These are phyloP conservation scores for Hyperoodon ampullatus DNA, from an alignment of 2,113 vertebrate genomes.

Conservation along the genomic window DNA sequence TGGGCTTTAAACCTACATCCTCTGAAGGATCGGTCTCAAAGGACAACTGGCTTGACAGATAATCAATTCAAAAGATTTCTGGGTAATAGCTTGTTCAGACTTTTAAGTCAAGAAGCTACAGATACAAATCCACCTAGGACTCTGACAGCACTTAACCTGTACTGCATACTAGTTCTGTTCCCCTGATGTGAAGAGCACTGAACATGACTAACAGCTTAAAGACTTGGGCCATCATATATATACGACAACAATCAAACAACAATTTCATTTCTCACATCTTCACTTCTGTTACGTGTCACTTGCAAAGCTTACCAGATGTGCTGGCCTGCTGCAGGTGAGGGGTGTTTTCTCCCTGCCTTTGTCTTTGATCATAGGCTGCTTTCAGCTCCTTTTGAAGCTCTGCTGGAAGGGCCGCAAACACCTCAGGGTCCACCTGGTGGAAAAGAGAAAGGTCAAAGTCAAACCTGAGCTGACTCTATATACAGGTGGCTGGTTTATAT, in stretches of 20 bases:
- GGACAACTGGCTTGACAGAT: not conserved
- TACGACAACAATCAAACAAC: rapidly evolving
- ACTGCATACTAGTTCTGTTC: rapidly evolving
- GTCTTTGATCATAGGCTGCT: slow-evolving; percentile 91
- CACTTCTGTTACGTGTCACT: rapidly evolving
- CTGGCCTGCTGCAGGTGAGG: slow-evolving; percentile 80
- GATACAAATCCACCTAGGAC: not conserved
- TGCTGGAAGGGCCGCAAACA: slow-evolving; percentile 95
- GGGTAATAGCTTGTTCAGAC: not conserved
- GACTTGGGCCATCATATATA: not conserved
- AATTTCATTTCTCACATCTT: too few relatives aligned
- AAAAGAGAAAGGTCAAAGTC: not conserved
- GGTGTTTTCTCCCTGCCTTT: slow-evolving; percentile 82
- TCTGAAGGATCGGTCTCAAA: not conserved
- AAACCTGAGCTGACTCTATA: not conserved
- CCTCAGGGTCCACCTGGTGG: slow-evolving; percentile 95
- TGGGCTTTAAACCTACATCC: not conserved
- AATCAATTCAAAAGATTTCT: not conserved
- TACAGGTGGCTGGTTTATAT: not conserved
- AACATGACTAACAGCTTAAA: not conserved
- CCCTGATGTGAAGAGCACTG: not conserved
- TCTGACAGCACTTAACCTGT: rapidly evolving
- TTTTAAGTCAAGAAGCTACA: not conserved
- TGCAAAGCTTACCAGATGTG: slow-evolving; percentile 75
- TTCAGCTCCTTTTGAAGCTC: slow-evolving; percentile 96